Conservation (phyloP, 2,113 vertebrate species). For the Gavia stellata region DNA sequence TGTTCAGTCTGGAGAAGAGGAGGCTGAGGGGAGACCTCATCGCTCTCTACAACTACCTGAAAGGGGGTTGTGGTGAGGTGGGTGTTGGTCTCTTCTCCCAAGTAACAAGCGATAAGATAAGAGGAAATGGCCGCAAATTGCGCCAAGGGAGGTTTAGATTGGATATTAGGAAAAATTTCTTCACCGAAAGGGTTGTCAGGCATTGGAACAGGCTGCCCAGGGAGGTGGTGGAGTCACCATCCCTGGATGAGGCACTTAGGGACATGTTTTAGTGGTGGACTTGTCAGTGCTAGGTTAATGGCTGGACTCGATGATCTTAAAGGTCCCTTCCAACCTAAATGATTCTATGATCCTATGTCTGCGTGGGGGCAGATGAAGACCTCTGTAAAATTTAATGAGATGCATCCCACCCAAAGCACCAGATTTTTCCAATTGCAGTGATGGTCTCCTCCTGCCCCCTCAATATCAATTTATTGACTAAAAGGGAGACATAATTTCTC, state of each 20-base stretch:
- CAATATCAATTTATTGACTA: neutral
- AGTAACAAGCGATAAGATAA: neutral
- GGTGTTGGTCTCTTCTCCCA: neutral
- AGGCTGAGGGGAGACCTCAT: neutral
- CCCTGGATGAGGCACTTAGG: neutral
- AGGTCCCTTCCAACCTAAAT: neutral
- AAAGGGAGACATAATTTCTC: neutral
- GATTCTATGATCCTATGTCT: too few relatives aligned
- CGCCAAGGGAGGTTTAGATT: neutral
- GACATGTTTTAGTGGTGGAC: neutral
- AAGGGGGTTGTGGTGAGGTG: neutral
- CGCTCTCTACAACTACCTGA: fast-evolving
- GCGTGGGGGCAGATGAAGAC: neutral
- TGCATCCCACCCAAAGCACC: neutral
- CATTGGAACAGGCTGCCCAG: neutral
- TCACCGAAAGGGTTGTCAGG: fast-evolving
- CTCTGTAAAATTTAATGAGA: neutral
- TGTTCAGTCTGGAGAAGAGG: neutral
- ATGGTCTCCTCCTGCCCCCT: neutral
- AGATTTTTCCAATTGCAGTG: neutral
- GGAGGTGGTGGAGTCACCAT: neutral
- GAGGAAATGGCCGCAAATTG: neutral
- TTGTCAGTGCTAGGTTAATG: fast-evolving
- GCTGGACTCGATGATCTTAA: neutral
- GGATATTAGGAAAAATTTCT: neutral